Percentiles rank a stretch among this genome's conserved stretches.
phyloP scores from a whole-genome alignment of 1,140 invertebrate genomes.

The Aphis craccivora region DNA sequence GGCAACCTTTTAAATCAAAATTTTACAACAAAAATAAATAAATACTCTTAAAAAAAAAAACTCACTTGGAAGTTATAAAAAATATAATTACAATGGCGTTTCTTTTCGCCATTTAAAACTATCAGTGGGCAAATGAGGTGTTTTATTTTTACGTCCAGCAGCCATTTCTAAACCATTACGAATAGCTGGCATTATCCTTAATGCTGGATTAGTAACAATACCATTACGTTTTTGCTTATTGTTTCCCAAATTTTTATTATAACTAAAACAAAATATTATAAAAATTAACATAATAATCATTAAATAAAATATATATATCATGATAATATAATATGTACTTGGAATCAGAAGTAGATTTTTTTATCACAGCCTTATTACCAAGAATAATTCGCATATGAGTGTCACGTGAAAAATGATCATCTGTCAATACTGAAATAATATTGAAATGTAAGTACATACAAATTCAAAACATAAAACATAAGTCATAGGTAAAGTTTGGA shows the following conservation, averaged over 20 bases:
- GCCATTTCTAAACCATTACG: slow-evolving; percentile 74
- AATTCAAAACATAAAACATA: neutral
- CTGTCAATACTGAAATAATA: slow-evolving; percentile 63
- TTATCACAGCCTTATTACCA: slow-evolving; percentile 64
- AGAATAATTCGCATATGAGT: slow-evolving; percentile 91
- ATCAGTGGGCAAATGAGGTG: slow-evolving; percentile 66
- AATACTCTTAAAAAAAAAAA: neutral
- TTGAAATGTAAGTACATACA: neutral
- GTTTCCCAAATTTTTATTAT: slow-evolving; percentile 62
- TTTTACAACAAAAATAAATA: slow-evolving; percentile 15
- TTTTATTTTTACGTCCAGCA: slow-evolving; percentile 66
- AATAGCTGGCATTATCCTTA: slow-evolving; percentile 75
- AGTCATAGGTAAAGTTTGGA: neutral
- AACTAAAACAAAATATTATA: slow-evolving; percentile 21
- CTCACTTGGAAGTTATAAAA: slow-evolving; percentile 46
- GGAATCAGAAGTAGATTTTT: slow-evolving; percentile 26
- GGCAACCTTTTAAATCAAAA: neutral
- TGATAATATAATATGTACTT: neutral
- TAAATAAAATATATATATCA: neutral
- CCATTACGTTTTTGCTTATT: slow-evolving; percentile 82
- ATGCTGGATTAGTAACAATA: slow-evolving; percentile 89
- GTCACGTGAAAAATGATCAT: slow-evolving; percentile 80
- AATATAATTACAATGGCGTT: slow-evolving; percentile 68
- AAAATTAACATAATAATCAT: neutral
- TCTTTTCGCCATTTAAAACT: slow-evolving; percentile 80